Evolutionary conservation across 2,797 vertebrate species (phyloP), one percentile per base, ranked within the genome.

Genomic region (Rallus crepitans): DNA sequence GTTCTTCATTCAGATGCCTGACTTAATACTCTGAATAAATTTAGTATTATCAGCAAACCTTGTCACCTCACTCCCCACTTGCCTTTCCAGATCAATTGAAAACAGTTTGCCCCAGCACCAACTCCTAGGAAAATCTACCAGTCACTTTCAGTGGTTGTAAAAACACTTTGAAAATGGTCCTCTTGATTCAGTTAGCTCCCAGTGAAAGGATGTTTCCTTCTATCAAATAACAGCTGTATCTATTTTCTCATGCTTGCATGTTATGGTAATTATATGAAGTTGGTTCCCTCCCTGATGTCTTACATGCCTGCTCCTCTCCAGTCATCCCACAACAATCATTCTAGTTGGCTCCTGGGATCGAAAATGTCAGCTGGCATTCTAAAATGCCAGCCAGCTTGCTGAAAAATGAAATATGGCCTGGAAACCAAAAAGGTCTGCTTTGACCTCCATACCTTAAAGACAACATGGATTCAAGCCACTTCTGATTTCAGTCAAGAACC

Each of bases 11-110:
- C 47, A 82, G 30, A 76, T 59, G 72, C 15, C 59, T 82, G 47
- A 69, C 35, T 88, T 66, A 83, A 88, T 65, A 91, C 69, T 91
- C 91, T 82, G 59, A 81, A 84, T 84, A 79, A 79, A 92, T 82
- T 90, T 65, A 72, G 6, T 33, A 33, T 76, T 75, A 56, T 63
- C 72, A 82, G 48, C 50, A 86, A 69, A 75, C 6, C 15, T 65
- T 50, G 18, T n/a, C 45, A 42, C 19, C 7, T 86, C 40, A 64
- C 3, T 90, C 24, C 15, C 12, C 18, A 28, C 23, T 70, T 88
- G 33, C 16, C 16, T 75, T 83, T 87, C 47, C 69, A 59, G 15
- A 57, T 28, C 69, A 69, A 12, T 7, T 55, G 18, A 40, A 42
- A 66, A 61, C 15, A 30, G 8, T 24, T 19, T 84, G 12, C 3